Base-by-base conservation (phyloP, 1,140 invertebrate species). In the Calliopsis andreniformis region DNA sequence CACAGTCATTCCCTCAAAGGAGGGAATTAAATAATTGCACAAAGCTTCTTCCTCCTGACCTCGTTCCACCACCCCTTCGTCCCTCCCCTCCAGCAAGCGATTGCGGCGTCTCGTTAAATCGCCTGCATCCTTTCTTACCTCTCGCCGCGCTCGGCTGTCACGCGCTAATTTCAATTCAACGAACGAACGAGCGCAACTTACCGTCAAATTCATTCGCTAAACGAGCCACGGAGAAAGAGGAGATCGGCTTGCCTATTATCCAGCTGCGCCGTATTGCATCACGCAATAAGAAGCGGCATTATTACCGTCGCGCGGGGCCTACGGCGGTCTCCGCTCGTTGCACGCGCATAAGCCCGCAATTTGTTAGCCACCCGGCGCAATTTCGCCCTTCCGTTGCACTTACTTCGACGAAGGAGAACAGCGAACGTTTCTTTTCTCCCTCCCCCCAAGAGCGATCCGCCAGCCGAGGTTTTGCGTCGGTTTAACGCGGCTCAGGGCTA, bases 341-440 rank as follows among this genome's bases (percentile, higher is more conserved):
- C 45, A 63, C 66, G 23, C 18, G 49, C 47, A 61, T 78, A 78
- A 83, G 71, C 62, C 64, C 30, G 59, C 76, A 64, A 78, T 83
- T 82, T 75, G 82, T 83, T 82, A 79, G 80, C 68, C 76, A 23
- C 51, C 47, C 25, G 18, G 51, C 62, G 62, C 67, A 72, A 81
- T 81, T 70, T 49, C 28, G 32, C 55, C 42, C 61, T 68, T 55
- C 49, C 68, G 43, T 47, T 32, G 51, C 25, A 23, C 62, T 49
- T 39, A 45, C 49, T 45, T 23, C 47, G 58, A 58, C 18, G 25
- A 61, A 20, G 56, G 23, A 30, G n/a, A 16, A 35, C 47, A 39
- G n/a, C n/a, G n/a, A n/a, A n/a, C 39, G 56, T 75, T 68, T 68
- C 56, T 69, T 20, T 43, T 35, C 43, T 25, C 20, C 12, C 3